These are phyloP conservation scores for Mus caroli DNA, from an alignment of 2,797 vertebrate species.

Conservation along the genomic window DNA sequence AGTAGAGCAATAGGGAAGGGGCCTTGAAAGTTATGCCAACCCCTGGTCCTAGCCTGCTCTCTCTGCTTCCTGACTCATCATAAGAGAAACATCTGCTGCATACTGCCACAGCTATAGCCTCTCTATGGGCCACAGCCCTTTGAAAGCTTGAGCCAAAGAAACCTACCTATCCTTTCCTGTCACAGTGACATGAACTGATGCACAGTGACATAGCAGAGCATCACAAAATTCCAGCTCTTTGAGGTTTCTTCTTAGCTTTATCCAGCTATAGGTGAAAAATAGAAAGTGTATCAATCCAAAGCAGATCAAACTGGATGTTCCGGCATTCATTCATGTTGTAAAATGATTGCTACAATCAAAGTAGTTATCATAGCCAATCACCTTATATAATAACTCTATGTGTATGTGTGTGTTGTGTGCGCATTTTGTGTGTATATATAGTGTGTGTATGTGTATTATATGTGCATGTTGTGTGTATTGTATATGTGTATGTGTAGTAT, in stretches of 20 bases:
- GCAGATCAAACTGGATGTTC: neutral
- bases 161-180: neutral
- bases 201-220: constrained; percentile 25
- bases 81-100: neutral
- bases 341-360: constrained; percentile 9
- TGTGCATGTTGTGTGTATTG: no score
- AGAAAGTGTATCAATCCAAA: neutral
- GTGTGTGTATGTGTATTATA: neutral
- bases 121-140: no score
- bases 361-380: neutral
- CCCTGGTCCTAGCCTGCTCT: neutral
- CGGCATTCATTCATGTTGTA: neutral
- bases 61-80: neutral
- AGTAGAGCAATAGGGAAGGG: no score
- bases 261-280: neutral
- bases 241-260: neutral
- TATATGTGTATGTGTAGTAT: neutral
- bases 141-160: neutral
- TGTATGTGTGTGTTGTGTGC: neutral
- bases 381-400: neutral
- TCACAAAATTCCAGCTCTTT: neutral
- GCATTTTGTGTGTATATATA: neutral
- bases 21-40: neutral
- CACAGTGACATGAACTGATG: neutral
- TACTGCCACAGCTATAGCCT: neutral